Evolutionary conservation across 2,113 vertebrate species (phyloP), one percentile per base, ranked within the genome.

Genomic region (Nothocercus julius): DNA sequence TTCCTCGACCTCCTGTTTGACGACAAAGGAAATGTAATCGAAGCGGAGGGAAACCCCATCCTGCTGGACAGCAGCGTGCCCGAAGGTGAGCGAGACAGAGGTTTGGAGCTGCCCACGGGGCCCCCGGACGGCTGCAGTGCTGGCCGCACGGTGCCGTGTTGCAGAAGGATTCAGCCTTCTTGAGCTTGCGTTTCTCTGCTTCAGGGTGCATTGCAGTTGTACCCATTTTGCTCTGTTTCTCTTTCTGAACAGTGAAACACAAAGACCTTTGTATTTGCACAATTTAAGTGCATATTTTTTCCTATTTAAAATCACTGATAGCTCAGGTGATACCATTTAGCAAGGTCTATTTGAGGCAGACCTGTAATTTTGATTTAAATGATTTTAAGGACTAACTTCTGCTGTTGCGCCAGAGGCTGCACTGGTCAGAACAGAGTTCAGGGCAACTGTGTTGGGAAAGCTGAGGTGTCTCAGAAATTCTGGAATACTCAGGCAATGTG

Each of bases 1-100:
- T 97, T 97, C 28, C 95, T 99, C 56, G 98, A 98, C 58, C 97
- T 99, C 38, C 97, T 97, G 2, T 99, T 99, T 92, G 98, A 99
- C 80, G 78, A 97, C 3, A 56, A 89, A 34, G 99, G 99, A 68
- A 96, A 98, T 5, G 98, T 99, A 9, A 21, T 98, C n/a, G 93
- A 93, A 56, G 95, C 98, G 2, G 82, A 89, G n/a, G 99, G 99
- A 79, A 99, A 99, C 84, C 99, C 99, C 38, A 98, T 99, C 83
- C 97, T 99, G 68, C 97, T 99, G 87, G 83, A 99, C 95, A 97
- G 96, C 97, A 97, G 92, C 32, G 80, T 99, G 83, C 84, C 87
- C 8, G 98, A 99, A 98, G 99, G 99, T 99, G 95, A 12, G 93
- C 80, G 79, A 72, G 20, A 53, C 5, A 21, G 18, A 2, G 2